phyloP scores from a whole-genome alignment of 2,113 vertebrate species.

The Ciconia maguari region DNA sequence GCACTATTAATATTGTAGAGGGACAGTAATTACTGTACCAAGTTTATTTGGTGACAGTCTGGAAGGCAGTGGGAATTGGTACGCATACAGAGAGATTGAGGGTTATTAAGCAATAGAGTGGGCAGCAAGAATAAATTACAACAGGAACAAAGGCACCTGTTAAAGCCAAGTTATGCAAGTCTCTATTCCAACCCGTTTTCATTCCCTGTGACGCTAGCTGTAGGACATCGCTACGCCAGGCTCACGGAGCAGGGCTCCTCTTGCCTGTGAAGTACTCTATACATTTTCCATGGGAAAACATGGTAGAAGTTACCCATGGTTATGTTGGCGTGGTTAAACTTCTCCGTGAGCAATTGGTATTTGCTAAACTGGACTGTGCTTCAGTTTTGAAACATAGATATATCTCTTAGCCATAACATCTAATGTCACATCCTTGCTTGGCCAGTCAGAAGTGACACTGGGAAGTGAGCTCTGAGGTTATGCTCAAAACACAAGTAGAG shows the following conservation, averaged over 20 bases:
- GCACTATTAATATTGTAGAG: not conserved
- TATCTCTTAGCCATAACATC: accelerated
- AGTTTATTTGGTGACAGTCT: not conserved
- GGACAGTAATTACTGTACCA: not conserved
- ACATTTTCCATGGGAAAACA: not conserved
- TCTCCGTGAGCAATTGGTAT: not conserved
- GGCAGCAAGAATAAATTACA: not conserved
- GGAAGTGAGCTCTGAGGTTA: not conserved
- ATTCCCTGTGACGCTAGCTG: not conserved
- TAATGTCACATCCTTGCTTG: not conserved
- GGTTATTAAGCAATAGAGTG: not conserved
- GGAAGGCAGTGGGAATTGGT: not conserved
- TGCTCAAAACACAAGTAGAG: too few relatives aligned
- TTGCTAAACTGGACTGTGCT: not conserved
- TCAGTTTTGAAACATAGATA: accelerated
- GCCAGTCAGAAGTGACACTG: not conserved
- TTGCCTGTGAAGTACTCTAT: not conserved
- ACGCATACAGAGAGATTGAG: not conserved
- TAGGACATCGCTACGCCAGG: not conserved
- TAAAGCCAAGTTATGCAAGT: not conserved
- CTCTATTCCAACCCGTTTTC: not conserved
- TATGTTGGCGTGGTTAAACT: accelerated
- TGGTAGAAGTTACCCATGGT: not conserved
- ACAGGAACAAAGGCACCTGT: not conserved
- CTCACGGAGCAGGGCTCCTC: accelerated